Percentiles rank a stretch among this genome's conserved stretches.
phyloP scores from a whole-genome alignment of 2,888 invertebrate genomes.

The Notodonta ziczac region DNA sequence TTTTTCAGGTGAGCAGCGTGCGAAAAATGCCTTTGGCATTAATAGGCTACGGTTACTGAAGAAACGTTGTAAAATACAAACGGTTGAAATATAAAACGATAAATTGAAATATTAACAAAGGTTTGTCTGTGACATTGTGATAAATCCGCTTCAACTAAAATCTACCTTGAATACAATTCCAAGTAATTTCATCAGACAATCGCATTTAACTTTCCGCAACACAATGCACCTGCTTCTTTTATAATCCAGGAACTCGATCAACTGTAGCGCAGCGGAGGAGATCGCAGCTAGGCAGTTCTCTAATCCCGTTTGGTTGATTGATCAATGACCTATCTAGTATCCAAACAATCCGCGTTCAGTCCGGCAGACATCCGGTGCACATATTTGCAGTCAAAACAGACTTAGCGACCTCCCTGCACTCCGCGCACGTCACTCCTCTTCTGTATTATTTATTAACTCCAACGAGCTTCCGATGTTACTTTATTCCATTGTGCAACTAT shows the following conservation, averaged over 20 bases:
- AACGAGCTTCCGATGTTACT: slow-evolving; percentile 84
- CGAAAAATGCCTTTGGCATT: no score
- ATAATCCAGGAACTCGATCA: slow-evolving; percentile 39
- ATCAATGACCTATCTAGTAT: slow-evolving; percentile 59
- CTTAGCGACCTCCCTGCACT: slow-evolving; percentile 69
- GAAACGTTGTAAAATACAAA: no score
- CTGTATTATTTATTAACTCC: slow-evolving; percentile 84
- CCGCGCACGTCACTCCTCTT: slow-evolving; percentile 79
- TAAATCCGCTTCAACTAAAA: no score
- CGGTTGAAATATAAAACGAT: no score
- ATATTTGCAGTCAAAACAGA: slow-evolving; percentile 82
- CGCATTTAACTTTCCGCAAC: neutral
- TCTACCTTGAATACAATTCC: no score
- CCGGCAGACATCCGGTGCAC: slow-evolving; percentile 69
- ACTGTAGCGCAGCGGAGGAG: slow-evolving; percentile 26
- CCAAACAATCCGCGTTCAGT: slow-evolving; percentile 50
- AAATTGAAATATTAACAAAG: no score
- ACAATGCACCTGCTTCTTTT: slow-evolving; percentile 15
- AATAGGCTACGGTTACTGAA: no score
- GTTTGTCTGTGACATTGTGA: no score
- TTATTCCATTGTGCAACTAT: slow-evolving; percentile 82
- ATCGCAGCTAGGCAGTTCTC: slow-evolving; percentile 27
- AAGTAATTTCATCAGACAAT: neutral
- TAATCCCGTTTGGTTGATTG: slow-evolving; percentile 49
- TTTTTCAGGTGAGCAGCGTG: no score